Evolutionary conservation across 2,113 vertebrate genomes (phyloP).

Genomic region (Falco punctatus): DNA sequence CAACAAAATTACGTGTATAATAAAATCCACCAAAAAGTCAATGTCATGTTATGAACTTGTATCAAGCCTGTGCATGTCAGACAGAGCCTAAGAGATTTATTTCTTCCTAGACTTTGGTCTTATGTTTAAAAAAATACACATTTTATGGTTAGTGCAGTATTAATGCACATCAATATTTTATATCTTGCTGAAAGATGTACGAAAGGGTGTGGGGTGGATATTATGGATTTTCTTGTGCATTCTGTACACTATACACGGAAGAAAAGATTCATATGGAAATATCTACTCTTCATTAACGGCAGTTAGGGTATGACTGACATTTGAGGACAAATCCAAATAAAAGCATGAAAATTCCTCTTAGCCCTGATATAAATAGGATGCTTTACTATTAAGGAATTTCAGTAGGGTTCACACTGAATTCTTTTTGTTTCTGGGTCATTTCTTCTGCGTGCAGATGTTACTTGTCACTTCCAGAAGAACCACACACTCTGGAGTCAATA

Average conservation of each 20-base stretch:
- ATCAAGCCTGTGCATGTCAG: neutral
- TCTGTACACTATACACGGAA: neutral
- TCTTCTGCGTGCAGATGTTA: neutral
- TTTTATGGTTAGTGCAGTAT: neutral
- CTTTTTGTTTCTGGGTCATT: neutral
- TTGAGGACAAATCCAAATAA: neutral
- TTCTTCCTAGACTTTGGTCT: neutral
- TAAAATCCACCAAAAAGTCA: neutral
- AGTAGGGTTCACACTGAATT: neutral
- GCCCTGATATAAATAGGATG: neutral
- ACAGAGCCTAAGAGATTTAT: neutral
- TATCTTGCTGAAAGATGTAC: neutral
- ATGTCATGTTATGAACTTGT: neutral
- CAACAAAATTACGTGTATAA: neutral
- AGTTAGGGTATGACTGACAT: neutral
- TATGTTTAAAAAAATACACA: neutral
- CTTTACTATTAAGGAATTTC: neutral
- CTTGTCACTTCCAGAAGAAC: neutral
- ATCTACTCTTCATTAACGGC: neutral
- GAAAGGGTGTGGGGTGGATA: neutral
- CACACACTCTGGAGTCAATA: neutral
- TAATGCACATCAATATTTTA: neutral
- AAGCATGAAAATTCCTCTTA: neutral
- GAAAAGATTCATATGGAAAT: neutral
- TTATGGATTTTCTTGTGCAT: neutral